These are phyloP conservation scores for Sabatieria punctata DNA, from an alignment of 2,888 invertebrate genomes.

Conservation along the genomic window DNA sequence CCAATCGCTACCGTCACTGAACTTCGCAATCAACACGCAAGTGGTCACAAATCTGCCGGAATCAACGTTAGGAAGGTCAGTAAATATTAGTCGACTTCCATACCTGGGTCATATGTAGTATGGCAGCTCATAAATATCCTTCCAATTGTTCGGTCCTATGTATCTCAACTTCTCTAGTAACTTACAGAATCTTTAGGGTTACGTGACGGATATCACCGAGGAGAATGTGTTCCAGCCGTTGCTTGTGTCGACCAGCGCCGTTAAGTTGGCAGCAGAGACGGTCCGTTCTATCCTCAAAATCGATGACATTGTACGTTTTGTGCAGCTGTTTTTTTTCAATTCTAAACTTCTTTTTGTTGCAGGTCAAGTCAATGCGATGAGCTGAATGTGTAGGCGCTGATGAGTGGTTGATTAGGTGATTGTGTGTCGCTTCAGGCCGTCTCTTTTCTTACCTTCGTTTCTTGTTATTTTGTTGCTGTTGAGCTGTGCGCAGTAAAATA, in stretches of 20 bases:
- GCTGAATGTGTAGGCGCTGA: too few relatives aligned
- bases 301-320: conserved; percentile 96
- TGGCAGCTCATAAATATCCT: not conserved
- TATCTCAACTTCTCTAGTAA: too few relatives aligned
- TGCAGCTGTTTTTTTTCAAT: too few relatives aligned
- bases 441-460: too few relatives aligned
- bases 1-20: conserved; percentile 91
- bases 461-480: too few relatives aligned
- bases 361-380: too few relatives aligned
- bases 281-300: conserved; percentile 95
- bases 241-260: conserved; percentile 77
- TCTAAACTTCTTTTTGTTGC: too few relatives aligned
- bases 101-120: not conserved
- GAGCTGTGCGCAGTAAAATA: too few relatives aligned
- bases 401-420: too few relatives aligned
- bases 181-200: conserved; percentile 54
- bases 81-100: not conserved
- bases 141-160: too few relatives aligned
- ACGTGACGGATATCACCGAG: conserved; percentile 85
- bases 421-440: too few relatives aligned
- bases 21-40: conserved; percentile 75
- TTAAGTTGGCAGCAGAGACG: conserved; percentile 85
- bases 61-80: conserved; percentile 68
- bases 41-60: conserved; percentile 65
- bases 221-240: conserved; percentile 95